phyloP scores from a whole-genome alignment of 1,140 invertebrate species.

The Eufriesea mexicana region DNA sequence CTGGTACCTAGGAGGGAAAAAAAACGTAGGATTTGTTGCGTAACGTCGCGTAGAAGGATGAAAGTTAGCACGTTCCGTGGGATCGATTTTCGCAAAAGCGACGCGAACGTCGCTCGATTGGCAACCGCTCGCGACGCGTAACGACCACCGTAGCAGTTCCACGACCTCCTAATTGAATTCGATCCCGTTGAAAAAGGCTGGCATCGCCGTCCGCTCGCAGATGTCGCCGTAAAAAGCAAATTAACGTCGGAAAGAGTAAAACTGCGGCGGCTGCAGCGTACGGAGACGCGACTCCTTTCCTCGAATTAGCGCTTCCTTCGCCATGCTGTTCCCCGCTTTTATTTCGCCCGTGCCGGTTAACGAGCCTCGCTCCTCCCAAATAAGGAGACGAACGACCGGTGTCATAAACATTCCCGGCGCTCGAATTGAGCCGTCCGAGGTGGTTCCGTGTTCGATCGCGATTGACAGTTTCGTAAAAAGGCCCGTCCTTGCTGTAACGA shows the following conservation, averaged over 20 bases:
- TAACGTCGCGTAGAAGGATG: slow-evolving; percentile 2
- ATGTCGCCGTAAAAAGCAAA: slow-evolving; percentile 48
- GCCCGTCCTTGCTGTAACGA: slow-evolving; percentile 26
- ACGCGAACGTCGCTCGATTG: background rate
- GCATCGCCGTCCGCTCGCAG: background rate
- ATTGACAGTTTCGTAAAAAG: slow-evolving; percentile 63
- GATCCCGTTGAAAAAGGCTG: slow-evolving; percentile 1
- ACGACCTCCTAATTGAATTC: slow-evolving; percentile 54
- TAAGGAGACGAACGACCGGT: slow-evolving; percentile 47
- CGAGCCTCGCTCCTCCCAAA: slow-evolving; percentile 51
- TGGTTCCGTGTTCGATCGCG: slow-evolving; percentile 43
- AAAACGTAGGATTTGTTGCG: slow-evolving; percentile 9
- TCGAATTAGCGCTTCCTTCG: slow-evolving; percentile 56
- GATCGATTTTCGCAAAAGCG: slow-evolving; percentile 21
- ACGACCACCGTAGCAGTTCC: slow-evolving; percentile 44
- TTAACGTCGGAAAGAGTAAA: slow-evolving; percentile 36
- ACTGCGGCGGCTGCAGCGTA: too few relatives aligned
- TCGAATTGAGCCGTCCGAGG: slow-evolving; percentile 58
- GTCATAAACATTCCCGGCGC: slow-evolving; percentile 57
- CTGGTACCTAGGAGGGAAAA: background rate
- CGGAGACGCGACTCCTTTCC: background rate
- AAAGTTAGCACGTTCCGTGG: background rate
- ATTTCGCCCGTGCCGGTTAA: slow-evolving; percentile 48
- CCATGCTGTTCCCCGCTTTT: slow-evolving; percentile 41
- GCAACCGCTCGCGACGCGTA: too few relatives aligned